phyloP scores from a whole-genome alignment of 2,113 vertebrate species.

The Nansenia antarctica region DNA sequence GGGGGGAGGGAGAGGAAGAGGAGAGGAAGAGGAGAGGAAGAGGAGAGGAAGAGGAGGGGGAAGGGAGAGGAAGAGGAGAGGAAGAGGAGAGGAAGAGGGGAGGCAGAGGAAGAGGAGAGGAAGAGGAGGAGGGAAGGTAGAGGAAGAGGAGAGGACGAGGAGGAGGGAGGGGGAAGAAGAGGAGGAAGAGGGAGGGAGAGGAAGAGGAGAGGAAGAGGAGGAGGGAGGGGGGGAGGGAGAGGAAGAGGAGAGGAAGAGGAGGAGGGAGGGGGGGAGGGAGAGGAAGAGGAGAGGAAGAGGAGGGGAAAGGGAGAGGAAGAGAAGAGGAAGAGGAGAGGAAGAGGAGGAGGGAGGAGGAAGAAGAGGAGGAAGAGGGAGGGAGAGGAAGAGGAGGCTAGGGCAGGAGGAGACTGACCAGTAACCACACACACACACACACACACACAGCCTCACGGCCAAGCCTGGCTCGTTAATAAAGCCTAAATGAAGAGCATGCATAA shows the following conservation, averaged over 20 bases:
- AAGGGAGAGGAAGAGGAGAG: too few relatives aligned
- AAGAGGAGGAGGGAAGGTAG: not conserved
- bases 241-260: too few relatives aligned
- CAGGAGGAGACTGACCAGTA: not conserved
- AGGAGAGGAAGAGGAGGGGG: too few relatives aligned
- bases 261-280: too few relatives aligned
- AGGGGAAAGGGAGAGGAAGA: too few relatives aligned
- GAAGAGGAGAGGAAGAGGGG: not conserved
- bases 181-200: not conserved
- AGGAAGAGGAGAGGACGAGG: not conserved
- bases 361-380: not conserved
- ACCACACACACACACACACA: constrained; percentile 23
- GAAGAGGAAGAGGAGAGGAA: not conserved
- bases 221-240: too few relatives aligned
- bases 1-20: too few relatives aligned
- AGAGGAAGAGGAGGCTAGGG: not conserved
- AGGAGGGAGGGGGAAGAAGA: not conserved
- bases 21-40: too few relatives aligned
- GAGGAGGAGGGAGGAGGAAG: not conserved
- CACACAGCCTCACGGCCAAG: constrained; percentile 37
- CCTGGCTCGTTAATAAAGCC: constrained; percentile 74
- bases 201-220: not conserved
- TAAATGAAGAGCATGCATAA: constrained; percentile 81
- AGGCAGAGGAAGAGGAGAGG: not conserved
- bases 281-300: too few relatives aligned